Conservation (phyloP, 1,140 invertebrate genomes). For the Chymomyza costata region DNA sequence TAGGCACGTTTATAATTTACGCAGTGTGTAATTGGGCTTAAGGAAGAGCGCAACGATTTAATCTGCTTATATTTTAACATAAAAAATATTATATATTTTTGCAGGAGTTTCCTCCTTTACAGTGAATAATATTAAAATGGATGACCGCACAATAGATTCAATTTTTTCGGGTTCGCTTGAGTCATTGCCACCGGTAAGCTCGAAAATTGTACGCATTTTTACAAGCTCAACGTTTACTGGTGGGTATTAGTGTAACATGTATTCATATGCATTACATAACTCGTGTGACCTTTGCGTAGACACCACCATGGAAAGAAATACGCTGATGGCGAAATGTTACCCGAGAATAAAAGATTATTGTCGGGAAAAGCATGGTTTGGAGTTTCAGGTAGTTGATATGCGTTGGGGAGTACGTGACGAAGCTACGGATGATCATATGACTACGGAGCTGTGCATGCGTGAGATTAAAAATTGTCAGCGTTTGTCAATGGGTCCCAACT, state of each 20-base stretch:
- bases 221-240: slow-evolving; percentile 99
- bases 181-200: slow-evolving; percentile 94
- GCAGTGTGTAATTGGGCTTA: slow-evolving; percentile 65
- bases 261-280: slow-evolving; percentile 55
- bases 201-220: slow-evolving; percentile 98
- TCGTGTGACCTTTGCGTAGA: slow-evolving; percentile 79
- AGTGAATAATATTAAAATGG: too few relatives aligned
- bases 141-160: slow-evolving; percentile 90
- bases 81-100: too few relatives aligned
- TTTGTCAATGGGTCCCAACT: slow-evolving; percentile 98
- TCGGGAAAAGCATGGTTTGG: slow-evolving; percentile 96
- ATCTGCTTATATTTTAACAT: slow-evolving; percentile 8
- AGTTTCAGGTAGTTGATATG: slow-evolving; percentile 99
- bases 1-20: too few relatives aligned
- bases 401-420: slow-evolving; percentile 97
- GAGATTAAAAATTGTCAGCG: slow-evolving; percentile 98
- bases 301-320: slow-evolving; percentile 97
- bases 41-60: slow-evolving; percentile 32
- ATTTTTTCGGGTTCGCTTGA: slow-evolving; percentile 94
- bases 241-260: slow-evolving; percentile 75
- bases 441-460: slow-evolving; percentile 97
- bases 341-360: slow-evolving; percentile 98
- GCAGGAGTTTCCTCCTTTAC: too few relatives aligned
- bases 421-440: slow-evolving; percentile 99
- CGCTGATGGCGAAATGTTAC: slow-evolving; percentile 98